phyloP scores from a whole-genome alignment of 2,113 vertebrate species.

The Nerophis ophidion region DNA sequence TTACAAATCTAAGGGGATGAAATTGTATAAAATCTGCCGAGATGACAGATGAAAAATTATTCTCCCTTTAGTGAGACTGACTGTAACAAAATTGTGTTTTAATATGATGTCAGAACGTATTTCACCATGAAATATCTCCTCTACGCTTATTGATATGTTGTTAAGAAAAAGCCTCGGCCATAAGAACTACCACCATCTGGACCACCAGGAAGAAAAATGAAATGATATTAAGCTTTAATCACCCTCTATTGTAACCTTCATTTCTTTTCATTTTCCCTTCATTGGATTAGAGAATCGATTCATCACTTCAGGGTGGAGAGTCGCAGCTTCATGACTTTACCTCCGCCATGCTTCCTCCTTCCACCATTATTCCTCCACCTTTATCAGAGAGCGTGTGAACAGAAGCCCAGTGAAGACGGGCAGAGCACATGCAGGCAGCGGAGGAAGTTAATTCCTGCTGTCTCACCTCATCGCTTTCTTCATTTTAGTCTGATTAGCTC shows the following conservation, averaged over 20 bases:
- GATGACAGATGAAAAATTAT: background rate
- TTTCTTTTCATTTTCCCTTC: conserved; percentile 23
- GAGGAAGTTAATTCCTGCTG: conserved; percentile 66
- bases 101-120: background rate
- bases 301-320: conserved; percentile 26
- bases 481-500: conserved; percentile 73
- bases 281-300: conserved; percentile 36
- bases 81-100: background rate
- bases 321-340: conserved; percentile 14
- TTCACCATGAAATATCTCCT: background rate
- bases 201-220: conserved; percentile 9
- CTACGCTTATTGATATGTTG: background rate
- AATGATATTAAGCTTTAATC: conserved; percentile 27
- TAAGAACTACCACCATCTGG: background rate
- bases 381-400: conserved; percentile 47
- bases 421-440: conserved; percentile 31
- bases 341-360: background rate
- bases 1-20: background rate
- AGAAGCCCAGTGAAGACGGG: conserved; percentile 38
- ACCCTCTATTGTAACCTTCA: conserved; percentile 20
- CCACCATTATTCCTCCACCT: conserved; percentile 21
- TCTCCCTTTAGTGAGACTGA: background rate
- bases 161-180: conserved; percentile 4
- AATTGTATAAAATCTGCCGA: background rate
- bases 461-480: conserved; percentile 72